Base-by-base conservation (phyloP, 2,888 invertebrate species). In the Entomobrya multifasciata region DNA sequence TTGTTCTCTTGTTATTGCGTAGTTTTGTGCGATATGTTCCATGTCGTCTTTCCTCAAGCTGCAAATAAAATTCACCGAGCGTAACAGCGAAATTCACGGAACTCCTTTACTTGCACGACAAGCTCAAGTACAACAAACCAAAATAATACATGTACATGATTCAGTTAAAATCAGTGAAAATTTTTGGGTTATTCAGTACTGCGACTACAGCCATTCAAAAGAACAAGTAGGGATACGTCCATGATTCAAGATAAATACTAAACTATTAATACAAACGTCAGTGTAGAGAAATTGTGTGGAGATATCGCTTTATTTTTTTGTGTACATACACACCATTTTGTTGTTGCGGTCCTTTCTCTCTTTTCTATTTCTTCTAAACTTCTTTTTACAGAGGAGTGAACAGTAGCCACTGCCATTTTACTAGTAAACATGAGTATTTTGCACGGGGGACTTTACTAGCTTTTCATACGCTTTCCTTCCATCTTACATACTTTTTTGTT, bases 61-160 rank as follows among this genome's bases (percentile, higher is more conserved):
- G 47, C 44, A 55, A 81, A 81, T 70, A 81, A 81, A 81, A 81
- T 81, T 70, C 81, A 44, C 70, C 52, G 20, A 80, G 79, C 79
- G 79, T 80, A 80, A 49, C 79, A 65, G 36, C 17, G 27, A 67
- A 67, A 79, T 57, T 76, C 57, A 76, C 20, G 22, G 70, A 70
- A 17, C 27, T 25, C 11, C 25, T n/a, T n/a, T n/a, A n/a, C n/a
- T n/a, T n/a, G n/a, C n/a, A n/a, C n/a, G n/a, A n/a, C n/a, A n/a
- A n/a, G n/a, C n/a, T n/a, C n/a, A n/a, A 22, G 36, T 30, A 30
- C 30, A 62, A 62, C 13, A 27, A 1, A 13, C 10, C 30, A 67
- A 17, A 17, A 27, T 15, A 60, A 22, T 15, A 60, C 6, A 60
- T 22, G 15, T 11, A 60, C 22, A 60, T 11, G 52, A 52, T 3